Percentiles rank a stretch among this genome's conserved stretches.
Evolutionary conservation across 1,140 invertebrate genomes (phyloP).

Genomic region (Rhizoglyphus robini): DNA sequence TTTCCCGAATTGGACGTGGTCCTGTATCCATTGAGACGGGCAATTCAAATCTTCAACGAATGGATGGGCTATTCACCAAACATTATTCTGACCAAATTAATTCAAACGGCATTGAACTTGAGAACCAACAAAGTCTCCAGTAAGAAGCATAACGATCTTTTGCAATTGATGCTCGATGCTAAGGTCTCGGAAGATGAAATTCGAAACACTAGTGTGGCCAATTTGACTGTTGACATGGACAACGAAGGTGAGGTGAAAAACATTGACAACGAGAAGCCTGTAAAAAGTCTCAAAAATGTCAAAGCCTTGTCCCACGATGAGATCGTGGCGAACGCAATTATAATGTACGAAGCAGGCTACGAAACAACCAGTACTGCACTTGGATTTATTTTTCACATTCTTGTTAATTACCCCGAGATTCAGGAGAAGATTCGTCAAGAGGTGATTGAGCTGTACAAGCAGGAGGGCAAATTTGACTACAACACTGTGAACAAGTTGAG

Average conservation of each 20-base stretch:
- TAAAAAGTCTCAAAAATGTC: not conserved
- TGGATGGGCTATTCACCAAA: not conserved
- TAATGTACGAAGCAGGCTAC: slow-evolving; percentile 30
- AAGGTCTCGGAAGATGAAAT: not conserved
- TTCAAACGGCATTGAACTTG: not conserved
- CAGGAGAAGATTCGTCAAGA: slow-evolving; percentile 35
- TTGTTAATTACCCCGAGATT: slow-evolving; percentile 34
- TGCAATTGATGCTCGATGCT: slow-evolving; percentile 18
- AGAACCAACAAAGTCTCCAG: not conserved
- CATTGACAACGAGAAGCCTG: not conserved
- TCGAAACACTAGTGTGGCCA: not conserved
- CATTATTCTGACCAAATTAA: not conserved
- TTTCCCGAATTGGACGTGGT: slow-evolving; percentile 17
- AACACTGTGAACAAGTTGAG: slow-evolving; percentile 28
- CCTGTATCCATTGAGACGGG: slow-evolving; percentile 16
- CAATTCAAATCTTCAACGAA: not conserved
- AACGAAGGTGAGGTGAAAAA: not conserved
- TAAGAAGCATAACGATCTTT: slow-evolving; percentile 8
- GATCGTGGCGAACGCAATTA: slow-evolving; percentile 30
- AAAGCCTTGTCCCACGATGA: slow-evolving; percentile 26
- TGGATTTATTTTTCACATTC: slow-evolving; percentile 27
- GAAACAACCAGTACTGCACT: slow-evolving; percentile 33
- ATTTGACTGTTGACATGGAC: slow-evolving; percentile 4
- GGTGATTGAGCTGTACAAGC: slow-evolving; percentile 25
- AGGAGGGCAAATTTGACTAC: slow-evolving; percentile 23